Conservation (phyloP, 2,797 vertebrate species). For the Pseudopleuronectes americanus region DNA sequence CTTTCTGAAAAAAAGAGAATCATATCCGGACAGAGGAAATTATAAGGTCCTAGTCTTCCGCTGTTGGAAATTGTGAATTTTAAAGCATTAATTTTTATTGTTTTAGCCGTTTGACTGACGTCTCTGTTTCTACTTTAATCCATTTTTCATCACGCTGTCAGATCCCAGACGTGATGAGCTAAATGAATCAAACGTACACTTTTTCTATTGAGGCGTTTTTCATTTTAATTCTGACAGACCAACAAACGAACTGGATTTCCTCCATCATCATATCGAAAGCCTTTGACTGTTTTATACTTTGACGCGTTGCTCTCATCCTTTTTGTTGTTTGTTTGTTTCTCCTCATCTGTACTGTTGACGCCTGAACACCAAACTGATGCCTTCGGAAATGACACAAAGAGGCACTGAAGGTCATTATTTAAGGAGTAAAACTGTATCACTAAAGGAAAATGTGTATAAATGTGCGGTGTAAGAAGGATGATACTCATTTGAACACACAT, state of each 20-base stretch:
- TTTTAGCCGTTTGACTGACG: conserved; percentile 51
- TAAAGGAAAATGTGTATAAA: neutral
- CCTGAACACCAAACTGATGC: conserved; percentile 82
- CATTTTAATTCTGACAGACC: neutral
- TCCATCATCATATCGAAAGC: conserved; percentile 18
- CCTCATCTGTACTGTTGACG: conserved; percentile 58
- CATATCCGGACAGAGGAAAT: conserved; percentile 56
- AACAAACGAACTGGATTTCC: conserved; percentile 5
- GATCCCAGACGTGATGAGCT: conserved; percentile 13
- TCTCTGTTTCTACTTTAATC: conserved; percentile 26
- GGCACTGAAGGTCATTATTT: conserved; percentile 27
- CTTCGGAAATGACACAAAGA: conserved; percentile 70
- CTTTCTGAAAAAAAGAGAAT: conserved; percentile 32
- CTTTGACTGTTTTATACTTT: conserved; percentile 40
- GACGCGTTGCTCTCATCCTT: conserved; percentile 24
- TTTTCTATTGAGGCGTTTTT: no score
- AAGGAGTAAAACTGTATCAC: neutral
- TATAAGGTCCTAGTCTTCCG: conserved; percentile 24
- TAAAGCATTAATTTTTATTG: conserved; percentile 26
- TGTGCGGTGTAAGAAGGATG: conserved; percentile 12
- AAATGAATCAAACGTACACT: conserved; percentile 23
- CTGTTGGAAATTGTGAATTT: conserved; percentile 40
- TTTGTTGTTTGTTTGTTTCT: conserved; percentile 40
- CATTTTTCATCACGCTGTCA: conserved; percentile 21
- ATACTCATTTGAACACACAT: neutral